A percentile compares a stretch with the other conserved stretches of the same genome.
Evolutionary conservation across 2,888 invertebrate species (phyloP).

Genomic region (Pilophorus perplexus): DNA sequence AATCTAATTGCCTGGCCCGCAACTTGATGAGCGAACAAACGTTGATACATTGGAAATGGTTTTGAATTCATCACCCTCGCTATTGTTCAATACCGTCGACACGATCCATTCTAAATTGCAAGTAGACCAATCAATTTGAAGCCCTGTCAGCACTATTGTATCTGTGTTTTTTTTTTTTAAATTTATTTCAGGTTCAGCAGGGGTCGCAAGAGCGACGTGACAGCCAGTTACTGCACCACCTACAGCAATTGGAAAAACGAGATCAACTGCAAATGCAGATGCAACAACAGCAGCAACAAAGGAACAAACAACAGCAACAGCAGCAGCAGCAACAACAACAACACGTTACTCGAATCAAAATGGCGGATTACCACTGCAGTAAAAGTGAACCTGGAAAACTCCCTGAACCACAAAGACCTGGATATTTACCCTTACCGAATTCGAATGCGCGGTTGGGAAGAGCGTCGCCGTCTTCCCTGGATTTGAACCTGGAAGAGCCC

Average conservation of each 20-base stretch:
- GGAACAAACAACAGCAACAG: conserved; percentile 25
- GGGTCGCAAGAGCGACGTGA: conserved; percentile 36
- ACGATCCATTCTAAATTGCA: too few relatives aligned
- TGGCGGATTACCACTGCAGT: conserved; percentile 56
- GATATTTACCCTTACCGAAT: conserved; percentile 53
- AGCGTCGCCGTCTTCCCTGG: conserved; percentile 45
- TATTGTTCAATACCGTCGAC: too few relatives aligned
- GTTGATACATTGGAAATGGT: too few relatives aligned
- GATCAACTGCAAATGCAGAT: conserved; percentile 22
- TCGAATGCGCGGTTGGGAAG: conserved; percentile 43
- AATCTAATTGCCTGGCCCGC: too few relatives aligned
- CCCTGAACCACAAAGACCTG: conserved; percentile 47
- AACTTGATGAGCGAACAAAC: too few relatives aligned
- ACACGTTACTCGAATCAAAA: conserved; percentile 44
- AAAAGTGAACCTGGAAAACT: conserved; percentile 53
- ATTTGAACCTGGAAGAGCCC: conserved; percentile 48
- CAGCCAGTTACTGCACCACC: conserved; percentile 28
- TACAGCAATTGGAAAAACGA: conserved; percentile 22
- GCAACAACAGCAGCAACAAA: conserved; percentile 26
- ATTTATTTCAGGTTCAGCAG: too few relatives aligned
- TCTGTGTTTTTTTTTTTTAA: too few relatives aligned
- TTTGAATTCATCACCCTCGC: too few relatives aligned
- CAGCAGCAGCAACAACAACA: conserved; percentile 45
- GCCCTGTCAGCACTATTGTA: too few relatives aligned
- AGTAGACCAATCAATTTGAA: too few relatives aligned